phyloP scores from a whole-genome alignment of 2,113 vertebrate genomes.

The Bubo bubo region DNA sequence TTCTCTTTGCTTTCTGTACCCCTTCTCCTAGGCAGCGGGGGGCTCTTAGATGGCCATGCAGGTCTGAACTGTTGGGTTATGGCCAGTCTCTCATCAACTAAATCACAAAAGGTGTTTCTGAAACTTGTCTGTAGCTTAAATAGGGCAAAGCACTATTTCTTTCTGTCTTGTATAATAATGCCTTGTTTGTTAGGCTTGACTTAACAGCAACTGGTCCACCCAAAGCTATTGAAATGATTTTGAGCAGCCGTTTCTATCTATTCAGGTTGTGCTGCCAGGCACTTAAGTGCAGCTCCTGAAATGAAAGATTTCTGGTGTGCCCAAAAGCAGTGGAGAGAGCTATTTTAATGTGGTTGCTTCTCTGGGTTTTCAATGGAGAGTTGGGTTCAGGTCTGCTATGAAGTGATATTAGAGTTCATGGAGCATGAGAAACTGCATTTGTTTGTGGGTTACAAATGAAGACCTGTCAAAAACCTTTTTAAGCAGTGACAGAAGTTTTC shows the following conservation, averaged over 20 bases:
- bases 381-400: not conserved
- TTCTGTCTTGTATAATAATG: not conserved
- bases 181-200: conserved; percentile 42
- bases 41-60: too few species aligned
- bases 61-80: not conserved
- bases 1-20: not conserved
- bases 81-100: not conserved
- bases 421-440: conserved; percentile 63
- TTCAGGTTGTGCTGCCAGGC: not conserved
- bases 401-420: conserved; percentile 18
- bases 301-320: conserved; percentile 50
- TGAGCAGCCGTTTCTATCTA: not conserved
- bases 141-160: not conserved
- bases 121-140: not conserved
- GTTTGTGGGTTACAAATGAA: conserved; percentile 64
- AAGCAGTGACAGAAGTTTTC: conserved; percentile 37
- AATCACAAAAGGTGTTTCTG: not conserved
- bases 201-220: not conserved
- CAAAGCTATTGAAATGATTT: not conserved
- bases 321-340: not conserved
- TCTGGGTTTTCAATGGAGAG: conserved; percentile 5
- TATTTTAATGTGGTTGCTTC: not conserved
- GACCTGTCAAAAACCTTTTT: conserved; percentile 65
- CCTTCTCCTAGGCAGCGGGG: not conserved
- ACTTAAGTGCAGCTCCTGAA: conserved; percentile 6